phyloP scores from a whole-genome alignment of 2,113 vertebrate species.

The Psettodes erumei region DNA sequence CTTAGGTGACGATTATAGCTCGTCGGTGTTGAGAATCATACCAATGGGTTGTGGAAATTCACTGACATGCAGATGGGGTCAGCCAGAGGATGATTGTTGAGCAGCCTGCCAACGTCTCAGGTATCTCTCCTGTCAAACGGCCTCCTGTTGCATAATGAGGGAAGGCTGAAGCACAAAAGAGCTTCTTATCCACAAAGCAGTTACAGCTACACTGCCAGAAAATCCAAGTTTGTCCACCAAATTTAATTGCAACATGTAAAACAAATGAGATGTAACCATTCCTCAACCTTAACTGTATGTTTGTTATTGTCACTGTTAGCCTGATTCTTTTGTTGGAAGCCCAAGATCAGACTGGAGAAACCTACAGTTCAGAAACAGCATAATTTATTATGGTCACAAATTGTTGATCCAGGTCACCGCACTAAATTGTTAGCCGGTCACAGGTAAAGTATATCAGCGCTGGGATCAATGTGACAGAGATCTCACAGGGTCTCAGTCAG shows the following conservation, averaged over 20 bases:
- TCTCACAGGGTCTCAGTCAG: too few relatives aligned
- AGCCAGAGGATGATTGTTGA: conserved; percentile 44
- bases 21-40: conserved; percentile 27
- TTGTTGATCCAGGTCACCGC: too few relatives aligned
- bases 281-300: too few relatives aligned
- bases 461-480: too few relatives aligned
- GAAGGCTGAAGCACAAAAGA: not conserved
- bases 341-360: too few relatives aligned
- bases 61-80: conserved; percentile 45
- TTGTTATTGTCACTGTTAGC: too few relatives aligned
- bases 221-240: not conserved
- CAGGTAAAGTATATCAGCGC: too few relatives aligned
- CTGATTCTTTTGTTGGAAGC: too few relatives aligned
- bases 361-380: too few relatives aligned
- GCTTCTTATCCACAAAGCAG: conserved; percentile 19
- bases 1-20: conserved; percentile 32
- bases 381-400: too few relatives aligned
- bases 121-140: conserved; percentile 15
- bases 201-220: conserved; percentile 1
- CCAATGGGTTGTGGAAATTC: conserved; percentile 34
- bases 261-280: not conserved
- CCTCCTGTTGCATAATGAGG: conserved; percentile 36
- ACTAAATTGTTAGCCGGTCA: too few relatives aligned
- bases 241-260: not conserved
- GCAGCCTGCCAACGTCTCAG: conserved; percentile 18